Conservation (phyloP, 2,113 vertebrate species). For the Ptychochromis oligacanthus region DNA sequence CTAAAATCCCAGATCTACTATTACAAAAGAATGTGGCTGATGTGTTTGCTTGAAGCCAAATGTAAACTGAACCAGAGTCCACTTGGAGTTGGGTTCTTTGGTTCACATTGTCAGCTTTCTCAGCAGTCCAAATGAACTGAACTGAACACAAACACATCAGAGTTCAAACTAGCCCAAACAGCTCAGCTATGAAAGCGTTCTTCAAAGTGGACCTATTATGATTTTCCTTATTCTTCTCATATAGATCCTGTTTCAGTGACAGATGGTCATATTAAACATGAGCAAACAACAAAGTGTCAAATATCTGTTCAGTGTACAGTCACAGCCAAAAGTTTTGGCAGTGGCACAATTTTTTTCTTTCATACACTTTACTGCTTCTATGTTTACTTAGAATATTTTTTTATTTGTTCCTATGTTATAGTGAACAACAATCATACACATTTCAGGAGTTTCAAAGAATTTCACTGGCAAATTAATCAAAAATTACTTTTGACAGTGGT, state of each 20-base stretch:
- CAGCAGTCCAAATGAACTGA: neutral
- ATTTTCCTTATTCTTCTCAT: neutral
- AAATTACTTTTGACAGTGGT: neutral
- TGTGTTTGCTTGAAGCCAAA: neutral
- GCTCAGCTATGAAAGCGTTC: neutral
- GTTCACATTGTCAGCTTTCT: neutral
- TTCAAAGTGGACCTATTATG: neutral
- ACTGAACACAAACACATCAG: neutral
- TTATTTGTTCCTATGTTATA: neutral
- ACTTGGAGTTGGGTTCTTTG: neutral
- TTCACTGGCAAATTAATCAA: neutral
- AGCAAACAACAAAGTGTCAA: neutral
- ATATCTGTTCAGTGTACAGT: neutral
- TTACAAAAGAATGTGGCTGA: neutral
- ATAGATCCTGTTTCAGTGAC: neutral
- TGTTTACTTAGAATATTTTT: neutral
- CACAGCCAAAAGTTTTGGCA: neutral
- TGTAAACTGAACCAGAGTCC: neutral
- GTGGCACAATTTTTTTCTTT: neutral
- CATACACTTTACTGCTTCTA: neutral
- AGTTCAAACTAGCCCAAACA: neutral
- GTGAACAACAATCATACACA: too few relatives aligned
- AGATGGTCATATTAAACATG: neutral
- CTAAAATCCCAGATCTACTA: neutral
- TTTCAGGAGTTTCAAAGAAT: neutral